These are phyloP conservation scores for Zaprionus taronus DNA, from an alignment of 1,140 invertebrate species.

Conservation along the genomic window DNA sequence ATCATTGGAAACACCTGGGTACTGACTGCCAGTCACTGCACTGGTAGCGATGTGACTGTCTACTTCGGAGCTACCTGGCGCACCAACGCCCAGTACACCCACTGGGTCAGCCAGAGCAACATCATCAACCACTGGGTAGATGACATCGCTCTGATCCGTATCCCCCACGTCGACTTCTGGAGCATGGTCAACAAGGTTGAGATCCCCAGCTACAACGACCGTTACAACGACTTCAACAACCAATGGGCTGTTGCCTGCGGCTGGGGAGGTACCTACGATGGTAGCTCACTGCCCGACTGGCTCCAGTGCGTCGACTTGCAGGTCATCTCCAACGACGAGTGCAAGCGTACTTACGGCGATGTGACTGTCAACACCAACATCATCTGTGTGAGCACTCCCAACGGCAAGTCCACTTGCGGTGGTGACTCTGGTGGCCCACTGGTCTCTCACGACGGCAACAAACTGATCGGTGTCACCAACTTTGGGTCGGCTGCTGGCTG, in stretches of 20 bases:
- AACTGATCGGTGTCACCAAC: conserved; percentile 85
- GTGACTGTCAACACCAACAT: conserved; percentile 44
- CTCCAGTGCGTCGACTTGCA: conserved; percentile 57
- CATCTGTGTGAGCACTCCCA: conserved; percentile 63
- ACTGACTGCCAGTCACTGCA: conserved; percentile 29
- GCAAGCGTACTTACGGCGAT: conserved; percentile 34
- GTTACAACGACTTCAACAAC: conserved; percentile 45
- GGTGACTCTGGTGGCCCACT: conserved; percentile 87
- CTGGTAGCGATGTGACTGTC: conserved; percentile 67
- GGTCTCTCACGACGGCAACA: conserved; percentile 78
- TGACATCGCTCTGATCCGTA: conserved; percentile 63
- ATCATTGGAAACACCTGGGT: conserved; percentile 85
- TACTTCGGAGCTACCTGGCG: conserved; percentile 69
- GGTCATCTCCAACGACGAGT: conserved; percentile 34
- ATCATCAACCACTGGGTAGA: conserved; percentile 53
- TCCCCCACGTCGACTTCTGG: conserved; percentile 60
- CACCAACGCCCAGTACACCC: conserved; percentile 53
- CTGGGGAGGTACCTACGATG: conserved; percentile 55
- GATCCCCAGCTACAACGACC: conserved; percentile 56
- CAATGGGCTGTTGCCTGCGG: conserved; percentile 62
- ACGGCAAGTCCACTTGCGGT: conserved; percentile 73
- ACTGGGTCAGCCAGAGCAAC: conserved; percentile 31
- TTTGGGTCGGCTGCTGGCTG: conserved; percentile 39
- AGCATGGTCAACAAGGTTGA: conserved; percentile 56
- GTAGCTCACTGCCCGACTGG: conserved; percentile 49